A percentile compares a stretch with the other conserved stretches of the same genome.
Conservation (phyloP, 2,888 invertebrate genomes). For the Limnephilus auricula region DNA sequence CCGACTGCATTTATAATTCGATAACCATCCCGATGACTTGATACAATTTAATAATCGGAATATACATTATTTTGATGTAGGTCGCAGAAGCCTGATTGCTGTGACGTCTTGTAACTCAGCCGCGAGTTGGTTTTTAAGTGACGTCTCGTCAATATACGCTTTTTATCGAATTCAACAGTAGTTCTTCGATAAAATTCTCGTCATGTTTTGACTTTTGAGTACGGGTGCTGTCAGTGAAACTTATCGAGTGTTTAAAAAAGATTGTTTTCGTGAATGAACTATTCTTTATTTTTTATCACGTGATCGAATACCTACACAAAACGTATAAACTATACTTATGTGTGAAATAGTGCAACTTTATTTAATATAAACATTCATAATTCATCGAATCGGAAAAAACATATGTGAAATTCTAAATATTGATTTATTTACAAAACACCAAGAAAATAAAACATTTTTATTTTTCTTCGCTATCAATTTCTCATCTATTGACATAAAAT, state of each 20-base stretch:
- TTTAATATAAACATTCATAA: not conserved
- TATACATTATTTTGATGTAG: constrained; percentile 62
- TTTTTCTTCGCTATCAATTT: not conserved
- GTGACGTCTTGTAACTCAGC: constrained; percentile 23
- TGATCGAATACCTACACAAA: not conserved
- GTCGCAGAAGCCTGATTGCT: constrained; percentile 59
- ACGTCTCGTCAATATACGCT: not conserved
- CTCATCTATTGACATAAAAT: not conserved
- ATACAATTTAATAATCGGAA: constrained; percentile 65
- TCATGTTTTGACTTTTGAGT: not conserved
- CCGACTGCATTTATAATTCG: constrained; percentile 59
- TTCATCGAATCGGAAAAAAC: not conserved
- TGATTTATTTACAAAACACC: not conserved
- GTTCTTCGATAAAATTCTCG: not conserved
- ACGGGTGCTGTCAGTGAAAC: not conserved
- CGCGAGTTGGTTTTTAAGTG: not conserved
- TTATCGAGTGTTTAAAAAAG: not conserved
- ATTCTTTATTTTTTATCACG: not conserved
- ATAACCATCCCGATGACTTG: constrained; percentile 64
- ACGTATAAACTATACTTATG: not conserved
- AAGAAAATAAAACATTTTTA: not conserved
- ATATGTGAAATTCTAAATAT: not conserved
- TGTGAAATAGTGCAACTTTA: not conserved
- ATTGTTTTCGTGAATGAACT: not conserved
- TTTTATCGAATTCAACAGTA: not conserved